Percentiles rank a stretch among this genome's conserved stretches.
phyloP scores from a whole-genome alignment of 2,888 invertebrate species.

The Apamea crenata region DNA sequence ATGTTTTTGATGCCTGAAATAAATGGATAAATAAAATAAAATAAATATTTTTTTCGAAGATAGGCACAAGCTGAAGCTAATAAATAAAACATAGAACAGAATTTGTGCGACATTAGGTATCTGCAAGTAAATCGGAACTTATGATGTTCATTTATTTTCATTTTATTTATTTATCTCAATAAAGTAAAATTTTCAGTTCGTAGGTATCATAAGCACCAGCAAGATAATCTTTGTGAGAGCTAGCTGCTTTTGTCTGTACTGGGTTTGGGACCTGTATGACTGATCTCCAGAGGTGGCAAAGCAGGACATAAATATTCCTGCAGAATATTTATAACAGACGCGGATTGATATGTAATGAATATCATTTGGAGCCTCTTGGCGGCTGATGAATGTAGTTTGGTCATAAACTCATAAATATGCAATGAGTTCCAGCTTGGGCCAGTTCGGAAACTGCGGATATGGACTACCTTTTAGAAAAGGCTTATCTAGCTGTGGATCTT shows the following conservation, averaged over 20 bases:
- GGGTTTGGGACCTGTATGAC: not conserved
- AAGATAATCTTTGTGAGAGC: not conserved
- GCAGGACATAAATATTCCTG: not conserved
- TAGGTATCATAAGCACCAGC: not conserved
- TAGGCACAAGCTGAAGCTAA: not conserved
- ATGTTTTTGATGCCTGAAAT: no score
- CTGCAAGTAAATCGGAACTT: slow-evolving; percentile 2
- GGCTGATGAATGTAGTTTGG: slow-evolving; percentile 39
- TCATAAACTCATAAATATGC: slow-evolving; percentile 52
- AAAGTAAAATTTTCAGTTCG: not conserved
- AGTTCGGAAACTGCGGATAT: not conserved
- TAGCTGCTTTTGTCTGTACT: not conserved
- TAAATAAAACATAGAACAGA: not conserved
- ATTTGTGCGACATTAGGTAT: not conserved
- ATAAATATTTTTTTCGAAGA: not conserved
- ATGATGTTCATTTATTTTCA: not conserved
- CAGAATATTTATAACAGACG: not conserved
- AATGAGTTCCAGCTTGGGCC: slow-evolving; percentile 19
- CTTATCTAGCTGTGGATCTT: not conserved
- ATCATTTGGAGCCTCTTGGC: slow-evolving; percentile 32
- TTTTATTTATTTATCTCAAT: not conserved
- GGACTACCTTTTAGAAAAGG: not conserved
- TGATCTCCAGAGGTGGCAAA: not conserved
- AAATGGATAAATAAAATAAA: no score
- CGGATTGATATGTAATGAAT: slow-evolving; percentile 37